Evolutionary conservation across 2,797 vertebrate genomes (phyloP), one percentile per base, ranked within the genome.

Genomic region (Melanogrammus aeglefinus): DNA sequence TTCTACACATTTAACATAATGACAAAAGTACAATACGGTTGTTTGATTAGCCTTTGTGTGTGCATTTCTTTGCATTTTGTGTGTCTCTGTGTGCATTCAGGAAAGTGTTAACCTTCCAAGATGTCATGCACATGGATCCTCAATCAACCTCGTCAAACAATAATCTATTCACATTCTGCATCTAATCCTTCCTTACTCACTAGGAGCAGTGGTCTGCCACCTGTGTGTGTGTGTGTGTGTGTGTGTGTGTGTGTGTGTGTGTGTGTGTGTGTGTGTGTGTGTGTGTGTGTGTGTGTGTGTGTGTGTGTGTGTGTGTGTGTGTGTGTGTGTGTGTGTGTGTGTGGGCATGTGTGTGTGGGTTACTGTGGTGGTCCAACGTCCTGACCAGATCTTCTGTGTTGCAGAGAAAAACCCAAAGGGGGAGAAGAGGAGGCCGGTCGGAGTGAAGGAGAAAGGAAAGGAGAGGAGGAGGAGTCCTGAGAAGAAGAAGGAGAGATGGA

Each of bases 401-500:
- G 81, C 90, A 98, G 97, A 97, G 88, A 95, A 95, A 92, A 92
- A 90, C 90, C 94, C 94, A 88, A 96, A 94, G 87, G 96, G 93
- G 87, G 93, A 92, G 81, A 94, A 90, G 86, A 92, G 88, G 81
- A 89, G 93, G 93, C 95, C 93, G 95, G 96, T 94, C 94, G 95
- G 95, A 94, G 91, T 88, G 93, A 97, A 92, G 91, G 94, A 35
- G 93, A 96, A 93, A 94, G 93, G 91, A 91, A 95, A 94, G 93
- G 96, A 96, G 88, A 93, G 94, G 78, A 93, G 94, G 91, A 94
- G 82, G 92, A 97, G 95, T 81, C 94, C 95, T 0, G 96, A 97
- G 91, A 97, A 96, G 85, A 97, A 96, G 85, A 97, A 96, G 89
- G 96, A 97, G 88, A 95, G 95, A 90, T 93, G 96, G 92, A 97